phyloP scores from a whole-genome alignment of 64 coral and sea anemone species.

The Cladopsammia gracilis region DNA sequence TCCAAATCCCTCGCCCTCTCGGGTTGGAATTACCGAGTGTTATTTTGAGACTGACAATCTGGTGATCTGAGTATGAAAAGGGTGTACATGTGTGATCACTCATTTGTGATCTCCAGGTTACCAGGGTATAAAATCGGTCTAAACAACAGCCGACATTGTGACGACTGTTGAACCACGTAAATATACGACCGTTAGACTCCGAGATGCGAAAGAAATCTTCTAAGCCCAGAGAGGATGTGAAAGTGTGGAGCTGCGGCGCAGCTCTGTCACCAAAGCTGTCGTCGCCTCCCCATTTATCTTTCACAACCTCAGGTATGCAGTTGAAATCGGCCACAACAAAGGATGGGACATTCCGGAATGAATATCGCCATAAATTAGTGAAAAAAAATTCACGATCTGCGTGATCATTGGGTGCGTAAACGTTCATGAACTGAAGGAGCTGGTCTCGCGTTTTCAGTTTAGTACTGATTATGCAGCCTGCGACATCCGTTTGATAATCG shows the following conservation, averaged over 20 bases:
- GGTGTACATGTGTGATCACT: neutral
- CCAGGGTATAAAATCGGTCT: neutral
- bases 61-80: no score
- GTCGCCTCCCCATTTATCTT: slow-evolving; percentile 14
- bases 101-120: neutral
- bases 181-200: neutral
- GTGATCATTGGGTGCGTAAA: neutral
- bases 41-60: neutral
- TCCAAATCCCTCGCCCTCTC: no score
- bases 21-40: neutral
- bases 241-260: neutral
- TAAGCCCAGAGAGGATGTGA: neutral
- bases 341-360: neutral
- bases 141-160: neutral
- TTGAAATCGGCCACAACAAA: neutral
- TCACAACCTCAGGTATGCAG: neutral
- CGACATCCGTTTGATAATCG: neutral
- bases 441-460: neutral
- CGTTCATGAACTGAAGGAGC: no score
- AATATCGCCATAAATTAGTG: neutral
- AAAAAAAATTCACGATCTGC: neutral
- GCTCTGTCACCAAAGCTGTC: slow-evolving; percentile 3
- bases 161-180: slow-evolving; percentile 25
- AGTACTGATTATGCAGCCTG: neutral
- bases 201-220: neutral